Evolutionary conservation across 2,888 invertebrate genomes (phyloP).

Genomic region (Sinohyriopsis cumingii): DNA sequence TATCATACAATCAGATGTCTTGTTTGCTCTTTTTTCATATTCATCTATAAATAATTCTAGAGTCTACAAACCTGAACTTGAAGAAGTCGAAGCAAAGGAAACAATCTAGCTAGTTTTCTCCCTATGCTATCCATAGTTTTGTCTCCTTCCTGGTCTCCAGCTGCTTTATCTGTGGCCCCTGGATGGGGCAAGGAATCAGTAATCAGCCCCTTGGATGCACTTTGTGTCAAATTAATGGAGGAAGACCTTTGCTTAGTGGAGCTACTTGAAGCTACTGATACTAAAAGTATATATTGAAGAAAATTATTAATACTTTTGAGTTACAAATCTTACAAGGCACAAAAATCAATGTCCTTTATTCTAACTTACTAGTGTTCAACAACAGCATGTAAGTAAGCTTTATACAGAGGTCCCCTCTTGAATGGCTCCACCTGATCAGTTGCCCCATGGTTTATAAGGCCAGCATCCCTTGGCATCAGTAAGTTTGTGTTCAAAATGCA

Average conservation of each 20-base stretch:
- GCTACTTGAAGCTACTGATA: slow-evolving; percentile 36
- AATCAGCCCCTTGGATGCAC: slow-evolving; percentile 18
- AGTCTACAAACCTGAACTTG: slow-evolving; percentile 62
- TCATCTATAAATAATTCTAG: no score
- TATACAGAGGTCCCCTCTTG: no score
- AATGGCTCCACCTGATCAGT: no score
- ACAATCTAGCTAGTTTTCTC: slow-evolving; percentile 42
- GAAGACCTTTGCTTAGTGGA: slow-evolving; percentile 31
- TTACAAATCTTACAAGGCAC: no score
- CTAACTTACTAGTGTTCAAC: no score
- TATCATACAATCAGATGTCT: no score
- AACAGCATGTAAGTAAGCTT: no score
- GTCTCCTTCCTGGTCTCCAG: slow-evolving; percentile 3
- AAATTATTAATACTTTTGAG: not conserved
- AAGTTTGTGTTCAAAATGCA: no score
- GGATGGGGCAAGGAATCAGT: slow-evolving; percentile 18
- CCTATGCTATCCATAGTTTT: slow-evolving; percentile 16
- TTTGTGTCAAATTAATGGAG: slow-evolving; percentile 25
- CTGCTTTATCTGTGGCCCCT: slow-evolving; percentile 13
- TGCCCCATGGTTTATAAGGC: no score
- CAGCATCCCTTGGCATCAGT: no score
- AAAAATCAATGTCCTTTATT: no score
- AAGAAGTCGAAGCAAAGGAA: slow-evolving; percentile 59
- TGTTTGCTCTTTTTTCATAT: no score
- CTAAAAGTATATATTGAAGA: slow-evolving; percentile 11